These are phyloP conservation scores for Cotesia typhae DNA, from an alignment of 1,140 invertebrate genomes.

Conservation along the genomic window DNA sequence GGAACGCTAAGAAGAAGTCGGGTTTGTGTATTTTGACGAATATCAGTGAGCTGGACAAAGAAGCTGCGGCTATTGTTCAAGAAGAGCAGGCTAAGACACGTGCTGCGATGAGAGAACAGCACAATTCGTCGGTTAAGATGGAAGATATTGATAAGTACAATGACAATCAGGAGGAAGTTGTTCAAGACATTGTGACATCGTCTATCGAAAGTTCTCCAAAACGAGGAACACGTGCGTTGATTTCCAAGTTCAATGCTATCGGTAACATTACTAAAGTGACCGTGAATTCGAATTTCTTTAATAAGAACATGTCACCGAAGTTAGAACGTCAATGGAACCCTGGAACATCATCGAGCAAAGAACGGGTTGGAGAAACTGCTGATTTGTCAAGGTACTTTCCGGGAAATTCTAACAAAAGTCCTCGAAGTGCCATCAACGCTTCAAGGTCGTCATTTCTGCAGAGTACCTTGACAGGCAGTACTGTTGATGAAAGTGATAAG, in stretches of 20 bases:
- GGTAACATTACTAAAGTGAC: slow-evolving; percentile 69
- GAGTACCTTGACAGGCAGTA: slow-evolving; percentile 28
- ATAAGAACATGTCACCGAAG: slow-evolving; percentile 40
- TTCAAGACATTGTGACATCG: slow-evolving; percentile 57
- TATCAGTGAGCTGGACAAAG: slow-evolving; percentile 81
- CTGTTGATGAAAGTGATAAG: neutral
- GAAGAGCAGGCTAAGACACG: slow-evolving; percentile 64
- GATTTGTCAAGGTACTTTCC: too few relatives aligned
- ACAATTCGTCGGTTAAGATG: slow-evolving; percentile 44
- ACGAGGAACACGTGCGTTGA: slow-evolving; percentile 68
- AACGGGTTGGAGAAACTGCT: too few relatives aligned
- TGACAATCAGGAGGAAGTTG: slow-evolving; percentile 47
- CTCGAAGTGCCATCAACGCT: slow-evolving; percentile 6
- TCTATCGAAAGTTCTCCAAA: slow-evolving; percentile 60
- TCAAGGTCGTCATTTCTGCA: slow-evolving; percentile 45
- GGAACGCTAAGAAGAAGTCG: slow-evolving; percentile 67
- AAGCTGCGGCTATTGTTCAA: slow-evolving; percentile 78
- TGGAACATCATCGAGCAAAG: neutral
- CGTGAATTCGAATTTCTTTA: slow-evolving; percentile 65
- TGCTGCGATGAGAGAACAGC: slow-evolving; percentile 53
- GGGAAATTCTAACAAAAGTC: too few relatives aligned
- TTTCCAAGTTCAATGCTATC: slow-evolving; percentile 73
- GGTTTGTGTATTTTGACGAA: slow-evolving; percentile 76
- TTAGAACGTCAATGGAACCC: neutral
- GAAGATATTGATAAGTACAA: slow-evolving; percentile 51